Evolutionary conservation across 1,140 invertebrate genomes (phyloP).

Genomic region (Doryteuthis pealeii): DNA sequence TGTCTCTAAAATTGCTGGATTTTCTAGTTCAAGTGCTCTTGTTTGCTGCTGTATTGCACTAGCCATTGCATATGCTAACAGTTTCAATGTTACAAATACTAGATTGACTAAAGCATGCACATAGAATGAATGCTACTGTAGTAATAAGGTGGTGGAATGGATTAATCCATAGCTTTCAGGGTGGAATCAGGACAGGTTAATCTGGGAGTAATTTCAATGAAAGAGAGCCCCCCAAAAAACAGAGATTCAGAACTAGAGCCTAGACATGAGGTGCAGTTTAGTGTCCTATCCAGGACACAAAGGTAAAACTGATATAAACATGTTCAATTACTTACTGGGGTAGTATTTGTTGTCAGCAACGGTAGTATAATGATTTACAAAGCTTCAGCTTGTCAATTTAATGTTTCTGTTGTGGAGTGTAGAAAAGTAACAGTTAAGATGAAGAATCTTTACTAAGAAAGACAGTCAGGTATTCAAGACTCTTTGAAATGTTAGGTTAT

Average conservation of each 20-base stretch:
- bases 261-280: no score
- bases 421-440: constrained; percentile 75
- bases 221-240: no score
- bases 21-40: constrained; percentile 96
- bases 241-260: no score
- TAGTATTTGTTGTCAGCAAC: constrained; percentile 91
- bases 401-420: constrained; percentile 92
- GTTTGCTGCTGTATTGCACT: constrained; percentile 91
- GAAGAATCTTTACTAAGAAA: constrained; percentile 68
- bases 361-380: constrained; percentile 90
- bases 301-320: constrained; percentile 76
- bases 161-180: constrained; percentile 96
- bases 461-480: constrained; percentile 75
- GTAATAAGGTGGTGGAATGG: constrained; percentile 96
- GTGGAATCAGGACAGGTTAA: constrained; percentile 76
- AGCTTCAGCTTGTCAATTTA: constrained; percentile 86
- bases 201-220: no score
- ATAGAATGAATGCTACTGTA: constrained; percentile 86
- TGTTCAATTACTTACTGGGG: constrained; percentile 77
- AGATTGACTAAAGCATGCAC: constrained; percentile 86
- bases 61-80: constrained; percentile 75
- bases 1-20: constrained; percentile 86
- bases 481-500: constrained; percentile 69
- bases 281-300: no score
- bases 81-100: constrained; percentile 57